Percentiles rank a stretch among this genome's conserved stretches.
Conservation (phyloP, 2,797 vertebrate species). For the Typhlichthys eigenmanni region DNA sequence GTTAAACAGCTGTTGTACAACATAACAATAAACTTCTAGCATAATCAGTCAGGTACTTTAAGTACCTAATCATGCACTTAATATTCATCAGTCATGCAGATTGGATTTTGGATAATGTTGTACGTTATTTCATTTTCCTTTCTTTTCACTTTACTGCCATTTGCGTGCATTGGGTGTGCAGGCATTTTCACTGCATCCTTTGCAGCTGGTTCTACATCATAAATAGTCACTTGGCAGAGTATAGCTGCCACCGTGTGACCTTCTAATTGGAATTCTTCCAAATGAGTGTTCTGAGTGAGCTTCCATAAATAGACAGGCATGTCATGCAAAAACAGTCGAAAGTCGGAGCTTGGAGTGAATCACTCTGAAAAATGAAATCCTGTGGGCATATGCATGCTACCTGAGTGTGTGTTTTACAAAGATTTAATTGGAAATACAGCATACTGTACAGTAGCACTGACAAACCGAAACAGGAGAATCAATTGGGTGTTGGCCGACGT, state of each 20-base stretch:
- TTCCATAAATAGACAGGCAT: slow-evolving; percentile 11
- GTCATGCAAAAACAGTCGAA: slow-evolving; percentile 13
- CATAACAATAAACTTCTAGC: too few species aligned
- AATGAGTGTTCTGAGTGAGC: slow-evolving; percentile 13
- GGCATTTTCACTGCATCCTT: not conserved
- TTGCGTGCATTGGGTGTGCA: not conserved
- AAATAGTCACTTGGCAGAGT: slow-evolving; percentile 5
- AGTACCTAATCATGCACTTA: too few species aligned
- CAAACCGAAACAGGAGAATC: slow-evolving; percentile 13
- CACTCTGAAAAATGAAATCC: slow-evolving; percentile 21
- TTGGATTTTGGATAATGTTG: not conserved
- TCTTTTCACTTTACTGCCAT: not conserved
- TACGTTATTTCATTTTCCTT: not conserved
- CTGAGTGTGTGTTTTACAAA: slow-evolving; percentile 16
- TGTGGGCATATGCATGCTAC: slow-evolving; percentile 15
- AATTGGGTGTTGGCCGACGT: slow-evolving; percentile 14
- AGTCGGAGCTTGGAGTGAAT: slow-evolving; percentile 14
- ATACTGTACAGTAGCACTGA: slow-evolving; percentile 4
- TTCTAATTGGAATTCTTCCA: slow-evolving; percentile 18
- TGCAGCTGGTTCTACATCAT: not conserved
- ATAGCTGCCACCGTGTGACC: slow-evolving; percentile 15
- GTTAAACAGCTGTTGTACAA: too few species aligned
- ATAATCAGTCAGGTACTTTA: too few species aligned
- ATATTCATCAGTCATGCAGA: too few species aligned
- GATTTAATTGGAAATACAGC: slow-evolving; percentile 19